phyloP scores from a whole-genome alignment of 1,140 invertebrate species.

The Rhysida immarginata region DNA sequence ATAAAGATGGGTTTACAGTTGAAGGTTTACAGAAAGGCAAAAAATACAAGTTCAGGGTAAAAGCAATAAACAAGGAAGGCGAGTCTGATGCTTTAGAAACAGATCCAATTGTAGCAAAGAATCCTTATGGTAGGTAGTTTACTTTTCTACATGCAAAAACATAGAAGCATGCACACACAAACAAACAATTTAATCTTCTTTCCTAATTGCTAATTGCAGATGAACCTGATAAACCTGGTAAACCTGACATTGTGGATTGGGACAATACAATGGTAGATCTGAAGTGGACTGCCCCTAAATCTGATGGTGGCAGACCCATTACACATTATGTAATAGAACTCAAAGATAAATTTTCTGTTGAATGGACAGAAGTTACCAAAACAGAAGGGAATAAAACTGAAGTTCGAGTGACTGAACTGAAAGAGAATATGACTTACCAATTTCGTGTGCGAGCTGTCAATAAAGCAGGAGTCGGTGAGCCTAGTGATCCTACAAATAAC shows the following conservation, averaged over 20 bases:
- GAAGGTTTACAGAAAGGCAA: conserved; percentile 90
- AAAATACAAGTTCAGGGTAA: conserved; percentile 96
- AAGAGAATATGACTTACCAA: conserved; percentile 85
- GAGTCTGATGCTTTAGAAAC: conserved; percentile 90
- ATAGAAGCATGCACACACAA: too few species aligned
- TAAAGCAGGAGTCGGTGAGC: conserved; percentile 68
- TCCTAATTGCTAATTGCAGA: conserved; percentile 28
- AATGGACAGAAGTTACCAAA: conserved; percentile 74
- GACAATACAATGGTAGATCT: conserved; percentile 79
- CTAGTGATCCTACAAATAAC: conserved; percentile 81
- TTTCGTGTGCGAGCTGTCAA: conserved; percentile 84
- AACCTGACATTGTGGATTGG: conserved; percentile 84
- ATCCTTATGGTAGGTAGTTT: conserved; percentile 67
- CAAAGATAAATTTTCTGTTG: conserved; percentile 72
- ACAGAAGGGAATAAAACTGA: conserved; percentile 60
- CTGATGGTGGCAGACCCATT: conserved; percentile 88
- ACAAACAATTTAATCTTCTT: conserved; percentile 7
- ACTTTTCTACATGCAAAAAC: neutral
- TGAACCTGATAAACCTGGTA: conserved; percentile 52
- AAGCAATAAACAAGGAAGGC: conserved; percentile 96
- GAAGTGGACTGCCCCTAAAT: conserved; percentile 69
- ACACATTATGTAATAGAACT: conserved; percentile 88
- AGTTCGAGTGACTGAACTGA: conserved; percentile 67
- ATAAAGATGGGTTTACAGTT: conserved; percentile 66
- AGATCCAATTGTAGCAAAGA: conserved; percentile 73